Base-by-base conservation (phyloP, 92 coral and sea anemone species). In the Palythoa grandis region DNA sequence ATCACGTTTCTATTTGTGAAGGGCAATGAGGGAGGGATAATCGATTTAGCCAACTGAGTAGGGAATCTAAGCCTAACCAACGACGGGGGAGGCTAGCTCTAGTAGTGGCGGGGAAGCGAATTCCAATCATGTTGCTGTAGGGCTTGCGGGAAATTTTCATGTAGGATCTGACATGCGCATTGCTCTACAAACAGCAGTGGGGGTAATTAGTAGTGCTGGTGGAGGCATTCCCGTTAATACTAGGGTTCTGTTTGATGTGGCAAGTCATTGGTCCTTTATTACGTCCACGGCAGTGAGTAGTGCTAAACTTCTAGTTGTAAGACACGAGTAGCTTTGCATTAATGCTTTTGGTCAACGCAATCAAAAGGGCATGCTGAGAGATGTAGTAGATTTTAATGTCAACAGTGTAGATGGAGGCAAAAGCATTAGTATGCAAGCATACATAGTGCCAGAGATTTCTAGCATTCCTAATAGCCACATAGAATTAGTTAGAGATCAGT, bases 121-220 rank as follows among this genome's bases (percentile, higher is more conserved):
- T 37, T 71, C 16, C 20, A 71, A 25, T 71, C 76, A 71, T 71
- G 76, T 71, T 24, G 76, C 48, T 29, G 43, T 35, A 24, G 50
- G 76, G 76, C 13, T 71, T 35, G 76, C 76, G 50, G 16, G 15
- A 29, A 71, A 29, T 71, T 71, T 71, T 71, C 76, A 71, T 71
- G 47, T 71, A 14, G 76, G 76, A 11, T 24, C 50, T 71, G 76
- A 35, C 24, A 29, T 50, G 65, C 65, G 82, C 25, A 29, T 76
- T 14, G 43, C 83, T 24, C n/a, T 54, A 20, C 83, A 77, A 77
- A 77, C 83, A 22, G 83, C 83, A 43, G 65, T 20, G 67, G 83
- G 48, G 8, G 38, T 77, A 11, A 22, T 77, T 22, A 24, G 83
- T 15, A 57, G 66, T 14, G 83, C 16, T 2, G 83, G 9, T 54